A percentile compares a stretch with the other conserved stretches of the same genome.
These are phyloP conservation scores for Neodiprion fabricii DNA, from an alignment of 1,140 invertebrate genomes.

Conservation along the genomic window DNA sequence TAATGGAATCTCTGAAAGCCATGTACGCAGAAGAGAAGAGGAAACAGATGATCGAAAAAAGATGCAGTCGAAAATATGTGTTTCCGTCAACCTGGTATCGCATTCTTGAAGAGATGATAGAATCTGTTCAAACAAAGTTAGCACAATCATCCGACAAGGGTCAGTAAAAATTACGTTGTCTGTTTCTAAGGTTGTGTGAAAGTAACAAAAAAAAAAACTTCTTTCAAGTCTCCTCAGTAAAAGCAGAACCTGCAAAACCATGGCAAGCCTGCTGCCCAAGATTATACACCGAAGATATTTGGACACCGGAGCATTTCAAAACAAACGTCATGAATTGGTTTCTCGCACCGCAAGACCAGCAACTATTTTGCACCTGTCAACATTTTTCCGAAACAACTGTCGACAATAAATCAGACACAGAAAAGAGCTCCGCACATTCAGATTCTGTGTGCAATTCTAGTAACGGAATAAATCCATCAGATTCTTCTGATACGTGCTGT, in stretches of 20 bases:
- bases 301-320: neutral
- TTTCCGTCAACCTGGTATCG: neutral
- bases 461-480: neutral
- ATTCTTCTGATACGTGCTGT: neutral
- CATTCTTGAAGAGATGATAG: neutral
- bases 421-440: neutral
- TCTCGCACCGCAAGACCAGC: neutral
- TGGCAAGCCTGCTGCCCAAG: neutral
- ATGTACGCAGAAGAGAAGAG: neutral
- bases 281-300: constrained; percentile 3
- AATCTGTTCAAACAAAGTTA: neutral
- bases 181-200: neutral
- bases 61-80: neutral
- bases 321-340: neutral
- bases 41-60: neutral
- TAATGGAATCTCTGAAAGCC: neutral
- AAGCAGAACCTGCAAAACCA: neutral
- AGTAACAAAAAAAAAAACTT: neutral
- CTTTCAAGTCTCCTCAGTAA: neutral
- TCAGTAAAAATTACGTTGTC: neutral
- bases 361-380: neutral
- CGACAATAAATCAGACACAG: neutral
- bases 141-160: neutral
- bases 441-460: neutral
- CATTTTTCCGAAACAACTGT: neutral